Evolutionary conservation across 1,140 invertebrate species (phyloP).

Genomic region (Hestina assimilis): DNA sequence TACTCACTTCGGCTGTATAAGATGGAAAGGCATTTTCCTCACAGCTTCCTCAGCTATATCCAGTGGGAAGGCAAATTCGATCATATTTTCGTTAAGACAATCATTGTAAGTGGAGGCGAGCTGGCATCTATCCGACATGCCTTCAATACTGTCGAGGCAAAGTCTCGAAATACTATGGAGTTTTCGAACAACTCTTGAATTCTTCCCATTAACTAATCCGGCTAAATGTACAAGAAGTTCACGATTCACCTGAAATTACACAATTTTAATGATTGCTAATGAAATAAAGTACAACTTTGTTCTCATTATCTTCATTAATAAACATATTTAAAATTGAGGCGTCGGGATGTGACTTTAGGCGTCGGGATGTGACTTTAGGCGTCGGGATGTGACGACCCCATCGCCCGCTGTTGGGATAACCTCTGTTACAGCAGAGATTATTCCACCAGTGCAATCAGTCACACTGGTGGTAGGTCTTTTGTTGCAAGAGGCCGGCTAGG

Average conservation of each 20-base stretch:
- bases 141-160: conserved; percentile 64
- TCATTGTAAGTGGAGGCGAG: conserved; percentile 68
- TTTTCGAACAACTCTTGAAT: conserved; percentile 62
- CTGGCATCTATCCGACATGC: conserved; percentile 64
- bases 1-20: conserved; percentile 69
- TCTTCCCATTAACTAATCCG: conserved; percentile 66
- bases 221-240: conserved; percentile 63
- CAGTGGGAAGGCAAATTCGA: conserved; percentile 65
- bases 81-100: conserved; percentile 70
- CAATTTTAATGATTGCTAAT: no score
- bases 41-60: conserved; percentile 71
- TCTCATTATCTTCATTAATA: no score
- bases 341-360: no score
- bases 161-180: conserved; percentile 60
- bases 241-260: conserved; percentile 56
- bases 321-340: no score
- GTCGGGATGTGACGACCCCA: no score
- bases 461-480: no score
- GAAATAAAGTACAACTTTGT: no score
- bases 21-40: conserved; percentile 68
- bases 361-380: no score
- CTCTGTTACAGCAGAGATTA: no score
- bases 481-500: no score
- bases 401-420: no score
- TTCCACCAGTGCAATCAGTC: no score